A percentile compares a stretch with the other conserved stretches of the same genome.
Evolutionary conservation across 2,797 vertebrate genomes (phyloP).

Genomic region (Anolis apletophallus): DNA sequence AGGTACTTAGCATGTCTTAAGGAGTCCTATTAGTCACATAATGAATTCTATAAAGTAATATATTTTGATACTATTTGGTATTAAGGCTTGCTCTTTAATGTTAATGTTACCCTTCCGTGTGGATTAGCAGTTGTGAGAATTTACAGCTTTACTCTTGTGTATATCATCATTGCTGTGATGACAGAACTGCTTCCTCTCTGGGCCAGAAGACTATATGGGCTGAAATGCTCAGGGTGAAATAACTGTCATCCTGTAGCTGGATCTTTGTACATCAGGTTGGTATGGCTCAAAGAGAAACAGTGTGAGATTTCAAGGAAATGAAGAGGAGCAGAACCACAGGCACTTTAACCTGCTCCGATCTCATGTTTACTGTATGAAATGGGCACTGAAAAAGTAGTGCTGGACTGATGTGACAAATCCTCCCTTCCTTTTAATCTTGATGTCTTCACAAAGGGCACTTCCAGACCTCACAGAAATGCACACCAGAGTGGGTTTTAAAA

Average conservation of each 20-base stretch:
- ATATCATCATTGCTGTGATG: neutral
- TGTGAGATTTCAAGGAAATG: neutral
- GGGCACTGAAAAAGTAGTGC: neutral
- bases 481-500: no score
- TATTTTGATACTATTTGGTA: no score
- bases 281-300: neutral
- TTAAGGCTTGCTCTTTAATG: no score
- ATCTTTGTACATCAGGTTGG: neutral
- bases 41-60: no score
- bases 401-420: neutral
- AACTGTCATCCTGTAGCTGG: neutral
- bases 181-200: neutral
- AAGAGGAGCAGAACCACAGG: neutral
- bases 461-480: no score
- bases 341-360: neutral
- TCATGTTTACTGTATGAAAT: neutral
- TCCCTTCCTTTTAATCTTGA: neutral
- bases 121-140: no score
- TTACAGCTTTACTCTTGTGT: no score
- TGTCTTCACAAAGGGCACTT: no score
- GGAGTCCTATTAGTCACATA: no score
- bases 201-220: no score
- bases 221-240: neutral
- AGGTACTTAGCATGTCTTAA: no score
- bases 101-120: no score